These are phyloP conservation scores for Enteromius radiatus DNA, from an alignment of 2,797 vertebrate species.

Conservation along the genomic window DNA sequence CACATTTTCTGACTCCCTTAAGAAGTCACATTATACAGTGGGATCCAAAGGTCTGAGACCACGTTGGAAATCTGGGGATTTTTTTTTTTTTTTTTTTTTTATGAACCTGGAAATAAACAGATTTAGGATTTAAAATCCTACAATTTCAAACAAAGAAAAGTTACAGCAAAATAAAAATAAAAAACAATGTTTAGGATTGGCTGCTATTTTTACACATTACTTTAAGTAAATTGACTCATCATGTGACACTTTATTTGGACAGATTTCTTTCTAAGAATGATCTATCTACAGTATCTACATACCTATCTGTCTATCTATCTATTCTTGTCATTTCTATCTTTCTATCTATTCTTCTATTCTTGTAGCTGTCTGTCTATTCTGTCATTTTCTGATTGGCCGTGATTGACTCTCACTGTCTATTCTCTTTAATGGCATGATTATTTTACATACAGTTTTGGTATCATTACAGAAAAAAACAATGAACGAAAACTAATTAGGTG, in stretches of 20 bases:
- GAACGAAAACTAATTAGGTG: not conserved
- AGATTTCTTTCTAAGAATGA: no score
- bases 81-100: not conserved
- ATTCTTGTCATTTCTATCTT: not conserved
- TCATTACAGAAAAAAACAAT: not conserved
- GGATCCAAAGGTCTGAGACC: conserved; percentile 18
- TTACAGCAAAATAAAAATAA: no score
- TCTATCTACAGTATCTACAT: no score
- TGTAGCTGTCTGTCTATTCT: not conserved
- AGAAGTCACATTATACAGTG: not conserved
- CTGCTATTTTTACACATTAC: not conserved
- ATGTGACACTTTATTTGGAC: not conserved
- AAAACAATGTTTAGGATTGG: not conserved
- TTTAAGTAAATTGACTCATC: not conserved
- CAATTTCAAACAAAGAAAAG: not conserved
- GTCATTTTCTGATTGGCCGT: not conserved
- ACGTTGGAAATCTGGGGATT: not conserved
- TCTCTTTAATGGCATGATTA: not conserved
- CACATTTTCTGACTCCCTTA: conserved; percentile 10
- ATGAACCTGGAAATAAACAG: conserved; percentile 16
- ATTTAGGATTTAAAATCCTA: not conserved
- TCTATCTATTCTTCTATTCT: not conserved
- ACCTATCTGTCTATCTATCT: not conserved
- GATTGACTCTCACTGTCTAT: not conserved
- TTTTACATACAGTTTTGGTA: not conserved